These are phyloP conservation scores for Drosophila hamatofila DNA, from an alignment of 2,888 invertebrate genomes.

Conservation along the genomic window DNA sequence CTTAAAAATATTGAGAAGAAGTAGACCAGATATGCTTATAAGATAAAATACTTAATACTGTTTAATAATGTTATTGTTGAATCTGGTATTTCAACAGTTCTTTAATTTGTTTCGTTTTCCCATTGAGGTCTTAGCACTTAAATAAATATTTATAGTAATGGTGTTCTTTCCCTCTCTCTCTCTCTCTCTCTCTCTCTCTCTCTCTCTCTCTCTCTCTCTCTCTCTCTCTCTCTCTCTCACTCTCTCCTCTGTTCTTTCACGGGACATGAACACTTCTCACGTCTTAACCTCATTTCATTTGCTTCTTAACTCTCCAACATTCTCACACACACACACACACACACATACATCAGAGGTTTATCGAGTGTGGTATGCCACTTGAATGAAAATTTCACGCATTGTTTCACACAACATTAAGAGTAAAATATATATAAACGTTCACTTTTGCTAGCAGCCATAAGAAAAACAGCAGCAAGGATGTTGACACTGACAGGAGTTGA, in stretches of 20 bases:
- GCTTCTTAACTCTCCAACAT: not conserved
- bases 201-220: not conserved
- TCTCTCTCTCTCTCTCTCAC: not conserved
- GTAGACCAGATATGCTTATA: too few species aligned
- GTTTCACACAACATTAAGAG: slow-evolving; percentile 42
- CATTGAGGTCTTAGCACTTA: not conserved
- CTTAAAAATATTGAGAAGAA: too few species aligned
- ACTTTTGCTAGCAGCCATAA: slow-evolving; percentile 21
- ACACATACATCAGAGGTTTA: slow-evolving; percentile 16
- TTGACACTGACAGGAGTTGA: slow-evolving; percentile 26
- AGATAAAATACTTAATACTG: too few species aligned
- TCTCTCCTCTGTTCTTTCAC: too few species aligned
- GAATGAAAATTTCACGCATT: slow-evolving; percentile 43
- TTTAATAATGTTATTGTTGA: too few species aligned
- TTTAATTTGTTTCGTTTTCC: not conserved
- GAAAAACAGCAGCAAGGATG: slow-evolving; percentile 8
- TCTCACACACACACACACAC: slow-evolving; percentile 1
- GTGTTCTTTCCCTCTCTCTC: not conserved
- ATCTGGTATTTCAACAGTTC: too few species aligned
- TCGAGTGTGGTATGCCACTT: slow-evolving; percentile 40
- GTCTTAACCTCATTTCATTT: slow-evolving; percentile 3
- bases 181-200: not conserved
- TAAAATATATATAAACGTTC: slow-evolving; percentile 42
- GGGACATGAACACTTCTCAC: not conserved
- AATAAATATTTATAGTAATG: not conserved